These are phyloP conservation scores for Ericerus pela DNA, from an alignment of 1,140 invertebrate genomes.

Conservation along the genomic window DNA sequence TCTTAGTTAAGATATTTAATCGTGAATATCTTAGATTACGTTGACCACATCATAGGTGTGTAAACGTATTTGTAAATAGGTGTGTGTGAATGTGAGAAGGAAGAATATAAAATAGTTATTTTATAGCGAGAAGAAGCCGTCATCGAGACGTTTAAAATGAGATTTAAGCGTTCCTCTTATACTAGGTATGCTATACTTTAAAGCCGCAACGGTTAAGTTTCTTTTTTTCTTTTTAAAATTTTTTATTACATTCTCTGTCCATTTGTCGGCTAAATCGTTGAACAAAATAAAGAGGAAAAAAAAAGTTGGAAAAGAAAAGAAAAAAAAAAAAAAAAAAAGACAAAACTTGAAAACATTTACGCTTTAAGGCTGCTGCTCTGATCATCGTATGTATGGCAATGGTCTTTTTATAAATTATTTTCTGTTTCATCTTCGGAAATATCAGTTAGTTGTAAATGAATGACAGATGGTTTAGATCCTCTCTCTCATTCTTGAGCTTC, in stretches of 20 bases:
- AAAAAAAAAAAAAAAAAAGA: not conserved
- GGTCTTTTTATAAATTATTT: slow-evolving; percentile 3
- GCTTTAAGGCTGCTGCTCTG: too few species aligned
- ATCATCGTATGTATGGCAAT: not conserved
- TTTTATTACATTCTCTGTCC: slow-evolving; percentile 7
- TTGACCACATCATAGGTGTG: too few species aligned
- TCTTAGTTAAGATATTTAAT: too few species aligned
- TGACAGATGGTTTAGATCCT: slow-evolving; percentile 1
- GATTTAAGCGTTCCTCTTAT: not conserved
- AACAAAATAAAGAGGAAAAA: too few species aligned
- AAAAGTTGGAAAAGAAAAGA: too few species aligned
- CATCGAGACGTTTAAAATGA: slow-evolving; percentile 7
- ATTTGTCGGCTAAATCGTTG: slow-evolving; percentile 8
- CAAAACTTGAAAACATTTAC: not conserved
- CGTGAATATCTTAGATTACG: too few species aligned
- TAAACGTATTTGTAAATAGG: too few species aligned
- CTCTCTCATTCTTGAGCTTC: not conserved
- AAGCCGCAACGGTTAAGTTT: not conserved
- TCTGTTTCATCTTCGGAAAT: not conserved
- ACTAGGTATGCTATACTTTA: too few species aligned
- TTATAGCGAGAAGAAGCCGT: slow-evolving; percentile 7
- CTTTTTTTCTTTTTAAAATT: too few species aligned
- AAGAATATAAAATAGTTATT: slow-evolving; percentile 5
- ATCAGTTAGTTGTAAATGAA: not conserved
- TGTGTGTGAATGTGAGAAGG: too few species aligned